Conservation (phyloP, 2,888 invertebrate genomes). For the Brachyptera risi region DNA sequence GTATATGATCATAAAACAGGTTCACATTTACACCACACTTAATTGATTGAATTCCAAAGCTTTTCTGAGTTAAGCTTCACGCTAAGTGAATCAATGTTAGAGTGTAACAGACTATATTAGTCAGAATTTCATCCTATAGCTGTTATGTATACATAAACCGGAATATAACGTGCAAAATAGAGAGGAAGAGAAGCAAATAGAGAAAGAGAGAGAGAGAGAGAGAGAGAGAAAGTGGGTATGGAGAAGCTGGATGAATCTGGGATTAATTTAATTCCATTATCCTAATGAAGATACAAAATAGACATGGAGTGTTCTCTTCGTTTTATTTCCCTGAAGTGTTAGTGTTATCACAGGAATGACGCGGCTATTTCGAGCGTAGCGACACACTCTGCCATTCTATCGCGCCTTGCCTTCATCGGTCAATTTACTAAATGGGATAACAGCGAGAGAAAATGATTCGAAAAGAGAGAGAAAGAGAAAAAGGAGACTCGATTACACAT, state of each 20-base stretch:
- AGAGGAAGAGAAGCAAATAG: no score
- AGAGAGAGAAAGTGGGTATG: no score
- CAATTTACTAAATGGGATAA: constrained; percentile 25
- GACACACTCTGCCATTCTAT: neutral
- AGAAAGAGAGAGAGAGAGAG: no score
- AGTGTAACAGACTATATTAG: no score
- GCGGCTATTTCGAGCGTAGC: neutral
- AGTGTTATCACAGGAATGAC: constrained; percentile 23
- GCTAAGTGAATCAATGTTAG: no score
- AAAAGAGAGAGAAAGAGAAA: neutral
- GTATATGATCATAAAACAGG: no score
- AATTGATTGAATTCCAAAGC: no score
- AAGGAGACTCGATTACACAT: neutral
- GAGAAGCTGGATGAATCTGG: constrained; percentile 38
- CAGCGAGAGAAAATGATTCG: neutral
- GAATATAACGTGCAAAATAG: no score
- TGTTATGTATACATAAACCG: no score
- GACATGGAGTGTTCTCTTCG: constrained; percentile 34
- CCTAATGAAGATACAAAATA: constrained; percentile 54
- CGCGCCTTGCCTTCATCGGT: constrained; percentile 26
- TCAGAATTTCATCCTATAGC: no score
- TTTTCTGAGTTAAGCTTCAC: no score
- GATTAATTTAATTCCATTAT: constrained; percentile 56
- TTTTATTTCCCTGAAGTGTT: constrained; percentile 31
- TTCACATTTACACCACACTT: no score